Base-by-base conservation (phyloP, 2,888 invertebrate species). In the Reticulitermes lucifugus region DNA sequence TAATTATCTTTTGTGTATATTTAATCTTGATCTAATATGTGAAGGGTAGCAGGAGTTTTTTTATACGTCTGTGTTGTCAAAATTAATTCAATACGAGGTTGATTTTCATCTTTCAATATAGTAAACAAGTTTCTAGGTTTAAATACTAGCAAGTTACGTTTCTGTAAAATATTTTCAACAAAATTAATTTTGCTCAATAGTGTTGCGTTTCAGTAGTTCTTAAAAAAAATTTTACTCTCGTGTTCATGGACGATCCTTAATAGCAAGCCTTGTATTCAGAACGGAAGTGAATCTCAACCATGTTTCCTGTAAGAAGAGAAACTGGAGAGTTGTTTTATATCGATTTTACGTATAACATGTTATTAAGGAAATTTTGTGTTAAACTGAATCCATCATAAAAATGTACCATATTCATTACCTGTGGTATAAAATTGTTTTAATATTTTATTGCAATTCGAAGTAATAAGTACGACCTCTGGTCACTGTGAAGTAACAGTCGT, bases 271-370 rank as follows among this genome's bases (percentile, higher is more conserved):
- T 73, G 18, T 73, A 73, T 73, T 35, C 1, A 46, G 46, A 46
- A 77, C 46, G 46, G 77, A 77, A 77, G n/a, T 46, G 77, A n/a
- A n/a, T n/a, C n/a, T 77, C 77, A 77, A n/a, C 43, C 77, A 51
- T 77, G 29, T 46, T 77, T 77, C 25, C 77, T 77, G 18, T 5
- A 77, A 7, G 22, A 77, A 77, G 21, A 46, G 73, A 73, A 73
- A 41, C 7, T 41, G 35, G n/a, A 10, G 46, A 70, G 14, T 55
- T 55, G 55, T 18, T 18, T 55, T 55, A 5, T 55, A 18, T 18
- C 1, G 4, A 55, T 55, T 55, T 18, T 55, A 55, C 14, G 18
- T 14, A 14, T 18, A 55, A 55, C 5, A 55, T 55, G 14, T 18
- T 55, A 14, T 55, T 55, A 9, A 12, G 51, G 14, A 55, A 55